Evolutionary conservation across 1,140 invertebrate genomes (phyloP), one percentile per base, ranked within the genome.

Genomic region (Scaptodrosophila lebanonensis): DNA sequence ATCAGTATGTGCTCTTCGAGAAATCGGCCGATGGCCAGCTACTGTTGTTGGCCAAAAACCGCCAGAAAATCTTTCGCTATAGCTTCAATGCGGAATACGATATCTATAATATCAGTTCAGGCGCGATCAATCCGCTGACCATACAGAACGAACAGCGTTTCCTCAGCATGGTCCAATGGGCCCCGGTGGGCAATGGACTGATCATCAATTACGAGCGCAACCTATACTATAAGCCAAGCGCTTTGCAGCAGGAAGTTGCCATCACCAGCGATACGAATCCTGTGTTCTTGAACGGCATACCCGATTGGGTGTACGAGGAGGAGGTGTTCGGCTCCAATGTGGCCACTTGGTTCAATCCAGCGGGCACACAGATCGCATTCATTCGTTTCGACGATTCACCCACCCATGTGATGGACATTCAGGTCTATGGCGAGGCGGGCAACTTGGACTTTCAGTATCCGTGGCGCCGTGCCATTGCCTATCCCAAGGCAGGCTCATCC

Each of bases 301-400:
- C 92, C 6, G 93, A 94, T 65, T 94, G 93, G 93, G 92, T 93
- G 11, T 94, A 93, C 67, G 93, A 94, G 90, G 97, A 98, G 92
- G 96, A 98, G 87, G 93, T 98, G 3, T 91, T 98, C 76, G 91
- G 91, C 62, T 92, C 92, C 0, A 94, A 95, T 51, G 91, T 92
- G 66, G 96, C 96, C 0, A 85, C 96, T 5, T 98, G 96, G 96
- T 96, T 97, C 87, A 96, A 95, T 16, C 91, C 93, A 0, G 89
- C 92, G 68, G 95, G 95, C 3, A 91, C 86, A n/a, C 92, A 91
- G 72, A 68, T 98, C 43, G 93, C 93, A 0, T 97, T 93, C 82
- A 94, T 93, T 1, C 91, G 91, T 39, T 97, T 96, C 86, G 92
- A 98, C 86, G 97, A 98, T 85, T 91, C 90, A 0, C 58, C 88